Evolutionary conservation across 2,113 vertebrate species (phyloP).

Genomic region (Chauna torquata): DNA sequence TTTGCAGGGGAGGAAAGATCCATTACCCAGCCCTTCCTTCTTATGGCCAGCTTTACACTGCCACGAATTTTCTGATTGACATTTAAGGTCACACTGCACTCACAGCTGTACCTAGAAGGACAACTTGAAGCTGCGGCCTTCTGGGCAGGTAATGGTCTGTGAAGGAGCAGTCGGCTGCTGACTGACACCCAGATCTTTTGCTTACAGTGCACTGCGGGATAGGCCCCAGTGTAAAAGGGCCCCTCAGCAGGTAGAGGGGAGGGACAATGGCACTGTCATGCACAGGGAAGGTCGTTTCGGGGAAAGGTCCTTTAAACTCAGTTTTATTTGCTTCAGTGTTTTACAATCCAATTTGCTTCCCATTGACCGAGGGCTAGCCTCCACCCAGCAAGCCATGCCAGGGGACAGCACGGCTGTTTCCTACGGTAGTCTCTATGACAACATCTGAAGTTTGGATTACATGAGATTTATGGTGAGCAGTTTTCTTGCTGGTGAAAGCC

Average conservation of each 20-base stretch:
- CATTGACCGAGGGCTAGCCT: not conserved
- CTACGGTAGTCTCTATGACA: not conserved
- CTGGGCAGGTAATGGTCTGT: not conserved
- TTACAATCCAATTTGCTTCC: not conserved
- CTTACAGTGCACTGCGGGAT: not conserved
- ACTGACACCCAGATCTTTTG: not conserved
- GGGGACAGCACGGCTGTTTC: not conserved
- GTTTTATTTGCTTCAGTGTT: not conserved
- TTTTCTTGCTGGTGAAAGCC: not conserved
- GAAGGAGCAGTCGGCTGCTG: not conserved
- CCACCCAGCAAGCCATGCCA: not conserved
- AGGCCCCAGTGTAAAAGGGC: rapidly evolving
- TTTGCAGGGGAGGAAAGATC: not conserved
- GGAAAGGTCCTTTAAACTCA: not conserved
- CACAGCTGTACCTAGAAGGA: not conserved
- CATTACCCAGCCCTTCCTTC: not conserved
- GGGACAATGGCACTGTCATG: not conserved
- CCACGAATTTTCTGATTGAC: not conserved
- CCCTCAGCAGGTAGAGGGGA: not conserved
- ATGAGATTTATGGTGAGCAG: not conserved
- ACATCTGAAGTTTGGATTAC: not conserved
- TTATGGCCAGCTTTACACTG: not conserved
- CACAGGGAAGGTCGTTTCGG: not conserved
- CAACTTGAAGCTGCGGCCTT: not conserved
- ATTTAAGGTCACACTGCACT: not conserved